Evolutionary conservation across 2,113 vertebrate genomes (phyloP).

Genomic region (Oncorhynchus kisutch): DNA sequence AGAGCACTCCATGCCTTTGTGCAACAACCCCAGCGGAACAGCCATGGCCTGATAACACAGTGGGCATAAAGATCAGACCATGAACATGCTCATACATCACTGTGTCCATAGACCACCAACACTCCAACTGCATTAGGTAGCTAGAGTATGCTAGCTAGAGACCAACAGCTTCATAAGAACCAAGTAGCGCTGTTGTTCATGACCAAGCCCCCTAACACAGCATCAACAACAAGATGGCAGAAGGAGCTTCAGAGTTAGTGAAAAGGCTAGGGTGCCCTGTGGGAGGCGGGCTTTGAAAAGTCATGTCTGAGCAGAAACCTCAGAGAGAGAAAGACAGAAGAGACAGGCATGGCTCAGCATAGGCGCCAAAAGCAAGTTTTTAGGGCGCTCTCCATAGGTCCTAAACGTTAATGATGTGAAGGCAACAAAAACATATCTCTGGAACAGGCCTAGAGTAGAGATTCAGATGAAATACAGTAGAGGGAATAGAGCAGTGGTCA

Average conservation of each 20-base stretch:
- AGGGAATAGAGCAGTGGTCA: no score
- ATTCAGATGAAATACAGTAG: no score
- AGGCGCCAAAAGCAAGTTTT: constrained; percentile 24
- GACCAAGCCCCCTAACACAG: not conserved
- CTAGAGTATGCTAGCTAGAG: not conserved
- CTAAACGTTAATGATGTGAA: not conserved
- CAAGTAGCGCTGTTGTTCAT: not conserved
- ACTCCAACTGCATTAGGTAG: no score
- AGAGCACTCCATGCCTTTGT: no score
- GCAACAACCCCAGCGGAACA: no score
- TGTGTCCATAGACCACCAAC: no score
- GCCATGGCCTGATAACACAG: no score
- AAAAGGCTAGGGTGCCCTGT: constrained; percentile 9
- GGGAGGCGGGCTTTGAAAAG: constrained; percentile 29
- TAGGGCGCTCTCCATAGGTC: not conserved
- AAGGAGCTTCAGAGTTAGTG: not conserved
- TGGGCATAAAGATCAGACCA: no score
- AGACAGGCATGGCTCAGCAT: constrained; percentile 15
- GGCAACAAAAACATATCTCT: not conserved
- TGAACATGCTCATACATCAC: no score
- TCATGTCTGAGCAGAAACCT: constrained; percentile 29
- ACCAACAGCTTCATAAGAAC: not conserved
- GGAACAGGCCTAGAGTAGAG: not conserved
- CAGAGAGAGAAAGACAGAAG: constrained; percentile 8
- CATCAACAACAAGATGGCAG: not conserved